phyloP scores from a whole-genome alignment of 2,888 invertebrate species.

The Drosophila falleni region DNA sequence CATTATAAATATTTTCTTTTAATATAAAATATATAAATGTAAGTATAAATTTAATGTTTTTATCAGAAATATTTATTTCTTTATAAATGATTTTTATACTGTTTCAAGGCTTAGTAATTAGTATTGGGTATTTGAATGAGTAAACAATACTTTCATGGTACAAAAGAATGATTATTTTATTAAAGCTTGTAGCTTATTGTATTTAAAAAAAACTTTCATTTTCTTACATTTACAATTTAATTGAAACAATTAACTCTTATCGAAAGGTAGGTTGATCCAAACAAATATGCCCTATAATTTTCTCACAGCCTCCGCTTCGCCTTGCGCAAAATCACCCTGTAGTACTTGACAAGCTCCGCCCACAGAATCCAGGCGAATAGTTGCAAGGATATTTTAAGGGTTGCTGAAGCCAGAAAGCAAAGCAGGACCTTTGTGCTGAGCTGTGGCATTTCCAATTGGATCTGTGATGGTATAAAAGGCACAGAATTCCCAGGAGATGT shows the following conservation, averaged over 20 bases:
- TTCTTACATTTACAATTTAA: not conserved
- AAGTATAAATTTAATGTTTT: no score
- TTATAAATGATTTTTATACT: no score
- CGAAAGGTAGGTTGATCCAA: not conserved
- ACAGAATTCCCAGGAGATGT: constrained; percentile 71
- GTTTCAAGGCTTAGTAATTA: no score
- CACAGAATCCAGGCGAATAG: constrained; percentile 62
- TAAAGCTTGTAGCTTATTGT: not conserved
- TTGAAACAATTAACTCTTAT: constrained; percentile 8
- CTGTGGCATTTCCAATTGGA: constrained; percentile 71
- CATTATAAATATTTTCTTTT: no score
- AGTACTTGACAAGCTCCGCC: constrained; percentile 69
- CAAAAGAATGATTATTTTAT: no score
- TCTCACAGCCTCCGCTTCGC: constrained; percentile 51
- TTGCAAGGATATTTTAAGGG: constrained; percentile 62
- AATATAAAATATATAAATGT: no score
- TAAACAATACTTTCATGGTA: no score
- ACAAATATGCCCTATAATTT: constrained; percentile 40
- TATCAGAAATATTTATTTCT: no score
- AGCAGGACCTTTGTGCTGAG: constrained; percentile 25
- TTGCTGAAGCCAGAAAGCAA: constrained; percentile 33
- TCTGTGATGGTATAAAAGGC: constrained; percentile 72
- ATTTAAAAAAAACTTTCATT: not conserved
- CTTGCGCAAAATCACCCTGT: constrained; percentile 64
- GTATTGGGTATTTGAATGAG: no score